These are phyloP conservation scores for Microchirus variegatus DNA, from an alignment of 2,797 vertebrate species.

Conservation along the genomic window DNA sequence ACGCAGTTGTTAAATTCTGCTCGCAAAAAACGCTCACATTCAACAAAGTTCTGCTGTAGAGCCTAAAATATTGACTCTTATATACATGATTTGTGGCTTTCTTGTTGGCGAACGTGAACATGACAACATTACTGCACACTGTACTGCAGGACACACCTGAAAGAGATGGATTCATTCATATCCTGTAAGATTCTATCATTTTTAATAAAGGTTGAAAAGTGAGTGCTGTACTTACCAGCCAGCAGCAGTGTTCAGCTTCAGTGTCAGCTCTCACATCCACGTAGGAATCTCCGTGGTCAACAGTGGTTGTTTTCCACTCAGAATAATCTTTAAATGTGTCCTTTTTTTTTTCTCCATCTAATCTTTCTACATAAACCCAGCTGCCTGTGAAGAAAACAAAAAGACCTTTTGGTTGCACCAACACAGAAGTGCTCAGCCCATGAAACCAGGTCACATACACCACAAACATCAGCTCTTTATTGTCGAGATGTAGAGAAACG, in stretches of 20 bases:
- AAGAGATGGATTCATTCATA: slow-evolving; percentile 23
- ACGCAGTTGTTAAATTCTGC: too few species aligned
- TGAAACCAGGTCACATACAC: neutral
- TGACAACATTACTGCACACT: slow-evolving; percentile 3
- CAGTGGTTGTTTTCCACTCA: neutral
- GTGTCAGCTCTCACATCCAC: too few species aligned
- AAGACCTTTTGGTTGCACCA: too few species aligned
- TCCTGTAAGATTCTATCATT: neutral
- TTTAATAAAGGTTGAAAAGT: neutral
- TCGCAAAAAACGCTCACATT: too few species aligned
- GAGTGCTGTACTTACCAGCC: slow-evolving; percentile 18
- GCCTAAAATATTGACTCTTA: too few species aligned
- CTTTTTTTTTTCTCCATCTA: too few species aligned
- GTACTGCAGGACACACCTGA: slow-evolving; percentile 26
- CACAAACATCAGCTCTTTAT: neutral
- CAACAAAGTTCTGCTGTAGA: too few species aligned
- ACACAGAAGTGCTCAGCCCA: neutral
- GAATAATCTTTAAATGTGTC: too few species aligned
- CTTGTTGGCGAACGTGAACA: too few species aligned
- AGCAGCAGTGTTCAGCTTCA: slow-evolving; percentile 17
- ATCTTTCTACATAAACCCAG: too few species aligned
- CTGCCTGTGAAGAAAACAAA: too few species aligned
- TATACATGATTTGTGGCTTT: too few species aligned
- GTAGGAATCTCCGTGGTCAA: neutral
- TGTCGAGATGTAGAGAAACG: neutral